Percentiles rank a stretch among this genome's conserved stretches.
phyloP scores from a whole-genome alignment of 2,113 vertebrate genomes.

The Sapajus apella region DNA sequence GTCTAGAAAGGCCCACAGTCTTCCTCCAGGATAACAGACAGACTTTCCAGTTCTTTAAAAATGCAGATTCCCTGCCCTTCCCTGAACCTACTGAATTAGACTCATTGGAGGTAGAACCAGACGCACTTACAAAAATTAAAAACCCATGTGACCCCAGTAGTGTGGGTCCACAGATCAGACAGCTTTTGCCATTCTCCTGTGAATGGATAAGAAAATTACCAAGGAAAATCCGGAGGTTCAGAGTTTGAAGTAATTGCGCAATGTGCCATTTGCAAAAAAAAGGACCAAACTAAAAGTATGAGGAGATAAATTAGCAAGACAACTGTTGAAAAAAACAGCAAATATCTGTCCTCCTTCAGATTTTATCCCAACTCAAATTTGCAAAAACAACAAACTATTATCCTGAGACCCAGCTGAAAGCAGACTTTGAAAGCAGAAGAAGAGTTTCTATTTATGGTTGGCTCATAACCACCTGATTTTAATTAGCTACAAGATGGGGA shows the following conservation, averaged over 20 bases:
- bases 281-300: neutral
- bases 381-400: conserved; percentile 25
- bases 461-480: conserved; percentile 3
- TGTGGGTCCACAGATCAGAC: neutral
- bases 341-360: neutral
- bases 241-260: neutral
- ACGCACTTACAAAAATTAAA: neutral
- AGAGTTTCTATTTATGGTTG: neutral
- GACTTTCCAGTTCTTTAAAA: neutral
- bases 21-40: neutral
- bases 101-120: neutral
- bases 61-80: neutral
- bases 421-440: neutral
- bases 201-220: neutral
- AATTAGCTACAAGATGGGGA: conserved; percentile 23
- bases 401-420: neutral
- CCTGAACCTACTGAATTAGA: neutral
- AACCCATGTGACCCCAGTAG: neutral
- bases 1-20: too few species aligned
- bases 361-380: neutral
- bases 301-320: conserved; percentile 1
- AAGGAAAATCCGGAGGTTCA: neutral
- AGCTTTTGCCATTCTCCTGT: neutral
- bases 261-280: neutral
- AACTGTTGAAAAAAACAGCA: conserved; percentile 23